Base-by-base conservation (phyloP, 1,140 invertebrate species). In the Macrotrachela quadricornifera region DNA sequence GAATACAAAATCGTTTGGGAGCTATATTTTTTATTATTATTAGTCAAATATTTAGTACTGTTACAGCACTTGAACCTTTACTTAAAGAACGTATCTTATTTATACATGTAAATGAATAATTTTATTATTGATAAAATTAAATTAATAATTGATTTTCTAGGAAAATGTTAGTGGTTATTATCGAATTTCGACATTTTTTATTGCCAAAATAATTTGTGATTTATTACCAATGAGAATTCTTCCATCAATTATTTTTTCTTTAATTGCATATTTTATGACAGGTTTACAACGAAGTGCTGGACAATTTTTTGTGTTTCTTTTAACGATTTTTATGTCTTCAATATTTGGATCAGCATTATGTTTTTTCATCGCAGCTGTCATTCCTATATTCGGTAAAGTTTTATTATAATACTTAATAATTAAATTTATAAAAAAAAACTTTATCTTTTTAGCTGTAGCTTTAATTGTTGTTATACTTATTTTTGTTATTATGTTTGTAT, bases 1-100 rank as follows among this genome's bases (percentile, higher is more conserved):
- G 62, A 1, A 59, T 67, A 36, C 67, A 69, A 50, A 69, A 69
- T 48, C 39, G 51, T 10, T 30, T 30, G 8, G 57, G 57, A 39
- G 57, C 56, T 4, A 55, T 58, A 51, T 57, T 58, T 51, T 58
- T 58, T 51, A 56, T 58, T 40, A 51, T 58, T 6, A 57, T 58
- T 51, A 58, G 57, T 38, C 48, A 50, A 38, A 50, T 57, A 13
- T 58, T 58, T 46, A 52, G 49, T 12, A 58, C 57, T 21, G 50
- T 58, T 47, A 49, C 57, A 13, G 51, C 57, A 2, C 42, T 58
- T 30, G 57, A 58, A 17, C 40, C 57, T 36, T 58, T 58, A 42
- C 54, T 58, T 37, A 52, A 50, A 44, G 57, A 58, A 42, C 16
- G 57, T 42, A 44, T 48, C 0, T 40, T 58, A 9, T 58, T 57